A percentile compares a stretch with the other conserved stretches of the same genome.
Conservation (phyloP, 2,797 vertebrate species). For the Arrhamphus sclerolepis region DNA sequence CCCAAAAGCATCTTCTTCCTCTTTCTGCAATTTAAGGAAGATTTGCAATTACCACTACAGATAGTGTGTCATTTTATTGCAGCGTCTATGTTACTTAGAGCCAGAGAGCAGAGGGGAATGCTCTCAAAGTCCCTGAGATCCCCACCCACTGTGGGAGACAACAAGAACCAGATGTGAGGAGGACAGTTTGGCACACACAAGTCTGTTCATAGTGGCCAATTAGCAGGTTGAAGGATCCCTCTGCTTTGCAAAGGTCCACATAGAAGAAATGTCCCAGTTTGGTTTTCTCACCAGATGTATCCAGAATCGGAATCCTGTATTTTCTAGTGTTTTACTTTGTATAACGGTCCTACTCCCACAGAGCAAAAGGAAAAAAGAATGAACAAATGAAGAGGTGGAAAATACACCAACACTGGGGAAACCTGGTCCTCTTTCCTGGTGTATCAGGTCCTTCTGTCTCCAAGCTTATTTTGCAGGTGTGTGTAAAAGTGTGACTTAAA, state of each 20-base stretch:
- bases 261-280: slow-evolving; percentile 20
- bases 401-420: no score
- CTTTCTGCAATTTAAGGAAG: background rate
- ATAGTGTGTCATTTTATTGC: slow-evolving; percentile 14
- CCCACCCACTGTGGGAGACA: slow-evolving; percentile 70
- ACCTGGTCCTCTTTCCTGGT: background rate
- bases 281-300: slow-evolving; percentile 37
- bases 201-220: slow-evolving; percentile 70
- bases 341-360: background rate
- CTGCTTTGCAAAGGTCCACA: slow-evolving; percentile 23
- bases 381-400: background rate
- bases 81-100: slow-evolving; percentile 26
- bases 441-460: background rate
- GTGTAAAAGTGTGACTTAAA: background rate
- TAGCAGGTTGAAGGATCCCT: slow-evolving; percentile 67
- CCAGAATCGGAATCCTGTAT: slow-evolving; percentile 23
- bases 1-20: background rate
- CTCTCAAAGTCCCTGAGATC: slow-evolving; percentile 49
- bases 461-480: background rate
- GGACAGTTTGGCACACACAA: slow-evolving; percentile 64
- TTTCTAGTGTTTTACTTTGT: slow-evolving; percentile 10
- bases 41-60: background rate
- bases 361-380: background rate
- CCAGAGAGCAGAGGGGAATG: slow-evolving; percentile 48
- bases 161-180: slow-evolving; percentile 67